Evolutionary conservation across 2,797 vertebrate species (phyloP), one percentile per base, ranked within the genome.

Genomic region (Tachyglossus aculeatus): DNA sequence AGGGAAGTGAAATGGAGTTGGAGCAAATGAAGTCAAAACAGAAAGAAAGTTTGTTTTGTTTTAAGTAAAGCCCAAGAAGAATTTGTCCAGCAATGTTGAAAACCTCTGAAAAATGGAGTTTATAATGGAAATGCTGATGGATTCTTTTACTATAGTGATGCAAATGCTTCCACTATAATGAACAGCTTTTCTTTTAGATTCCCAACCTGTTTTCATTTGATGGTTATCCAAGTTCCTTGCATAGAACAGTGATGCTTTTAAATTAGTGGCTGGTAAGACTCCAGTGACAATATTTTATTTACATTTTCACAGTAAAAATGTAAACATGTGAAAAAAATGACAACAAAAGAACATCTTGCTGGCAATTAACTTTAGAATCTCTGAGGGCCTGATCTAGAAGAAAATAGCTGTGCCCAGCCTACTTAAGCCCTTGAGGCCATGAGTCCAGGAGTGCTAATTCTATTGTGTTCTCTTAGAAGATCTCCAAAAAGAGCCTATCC

Each of bases 231-330:
- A 56, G 32, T 36, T 76, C 38, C n/a, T 75, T 76, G 50, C 72
- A 5, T 72, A 59, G 15, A 71, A 31, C 24, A 65, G 3, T 77
- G 61, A 31, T 41, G n/a, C 53, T 12, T 78, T 79, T 57, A 77
- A 74, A 45, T n/a, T 53, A 48, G 37, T 67, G 2, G 19, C 71
- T 79, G 25, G 4, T n/a, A 32, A 40, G 31, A 31, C 6, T 1
- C 29, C 57, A 41, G 14, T 81, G 19, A 65, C 25, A 71, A 48
- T 56, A 55, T 34, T 74, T 47, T 54, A 7, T 63, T 77, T 79
- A 58, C 33, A 21, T 60, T 82, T 64, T 82, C 34, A 59, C 3
- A 18, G 39, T 65, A 68, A 75, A 86, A 77, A 22, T 29, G 11
- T 1, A 5, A 7, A 75, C 31, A 61, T 43, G 37, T 12, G 51